Percentiles rank a stretch among this genome's conserved stretches.
Evolutionary conservation across 1,140 invertebrate genomes (phyloP).

Genomic region (Drosophila nigromelanica): DNA sequence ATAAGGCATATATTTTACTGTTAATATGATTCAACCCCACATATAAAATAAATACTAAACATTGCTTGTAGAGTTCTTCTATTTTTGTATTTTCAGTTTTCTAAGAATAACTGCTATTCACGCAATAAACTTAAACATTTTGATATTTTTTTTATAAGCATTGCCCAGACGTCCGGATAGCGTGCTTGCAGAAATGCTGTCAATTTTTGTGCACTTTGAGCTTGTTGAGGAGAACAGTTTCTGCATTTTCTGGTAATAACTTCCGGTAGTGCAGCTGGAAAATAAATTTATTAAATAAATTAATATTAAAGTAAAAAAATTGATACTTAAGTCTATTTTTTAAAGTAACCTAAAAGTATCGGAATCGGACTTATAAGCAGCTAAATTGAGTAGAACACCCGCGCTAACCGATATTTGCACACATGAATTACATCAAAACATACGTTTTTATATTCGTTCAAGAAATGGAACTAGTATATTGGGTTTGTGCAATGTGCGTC

Average conservation of each 20-base stretch:
- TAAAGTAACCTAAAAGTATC: too few relatives aligned
- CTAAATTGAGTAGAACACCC: too few relatives aligned
- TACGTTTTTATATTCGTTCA: too few relatives aligned
- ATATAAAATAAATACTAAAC: too few relatives aligned
- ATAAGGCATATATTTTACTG: too few relatives aligned
- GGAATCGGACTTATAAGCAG: too few relatives aligned
- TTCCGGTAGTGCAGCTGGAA: slow-evolving; percentile 85
- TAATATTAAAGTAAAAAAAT: not conserved
- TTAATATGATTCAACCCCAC: too few relatives aligned
- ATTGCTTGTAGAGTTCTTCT: not conserved
- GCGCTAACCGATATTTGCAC: too few relatives aligned
- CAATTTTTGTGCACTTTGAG: slow-evolving; percentile 84
- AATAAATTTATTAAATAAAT: slow-evolving; percentile 23
- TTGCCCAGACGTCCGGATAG: slow-evolving; percentile 85
- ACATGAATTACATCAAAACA: too few relatives aligned
- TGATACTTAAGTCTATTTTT: too few relatives aligned
- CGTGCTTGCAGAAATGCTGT: slow-evolving; percentile 84
- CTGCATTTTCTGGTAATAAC: slow-evolving; percentile 85
- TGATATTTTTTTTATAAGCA: slow-evolving; percentile 85
- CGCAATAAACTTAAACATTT: slow-evolving; percentile 52
- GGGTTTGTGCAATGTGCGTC: too few relatives aligned
- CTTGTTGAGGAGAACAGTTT: slow-evolving; percentile 84
- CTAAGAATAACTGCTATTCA: slow-evolving; percentile 4
- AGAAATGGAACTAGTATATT: too few relatives aligned
- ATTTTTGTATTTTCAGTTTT: not conserved